Base-by-base conservation (phyloP, 2,888 invertebrate species). In the Quadroppia sp. region DNA sequence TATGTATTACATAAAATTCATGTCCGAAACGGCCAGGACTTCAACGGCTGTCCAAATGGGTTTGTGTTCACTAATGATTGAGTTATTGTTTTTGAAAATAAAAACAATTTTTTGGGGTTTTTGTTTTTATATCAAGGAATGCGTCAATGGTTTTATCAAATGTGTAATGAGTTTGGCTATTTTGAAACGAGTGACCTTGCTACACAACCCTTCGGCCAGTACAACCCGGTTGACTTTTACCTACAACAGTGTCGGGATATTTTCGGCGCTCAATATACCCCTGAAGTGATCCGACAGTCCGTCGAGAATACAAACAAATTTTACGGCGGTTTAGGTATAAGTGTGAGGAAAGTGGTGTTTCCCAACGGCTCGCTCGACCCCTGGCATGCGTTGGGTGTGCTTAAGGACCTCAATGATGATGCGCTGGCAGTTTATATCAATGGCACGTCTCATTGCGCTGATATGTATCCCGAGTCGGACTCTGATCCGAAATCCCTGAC, bases 91-190 rank as follows among this genome's bases (percentile, higher is more conserved):
- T 67, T 2, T n/a, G n/a, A n/a, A n/a, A n/a, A 32, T 32, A 3
- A 9, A 2, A 61, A 32, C 3, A 11, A 4, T 59, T n/a, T n/a
- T n/a, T n/a, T n/a, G n/a, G n/a, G n/a, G n/a, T n/a, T n/a, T n/a
- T n/a, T n/a, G n/a, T n/a, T n/a, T n/a, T 6, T 85, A 86, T 17
- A 86, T 88, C 23, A 85, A 90, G 80, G 87, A 87, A 28, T 96
- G 96, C 81, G 82, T 93, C 91, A 92, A 80, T 96, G 96, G 96
- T 89, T 87, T 75, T 96, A 94, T 82, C 96, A 96, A 83, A 95
- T 95, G 0, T 97, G 96, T 81, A 92, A 91, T 0, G 97, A 97
- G 82, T 97, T 96, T 81, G 96, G 95, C 32, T 97, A 91, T 83
- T 97, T 89, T 83, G 96, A 97, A 84, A 91, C 93, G 0, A 92